phyloP scores from a whole-genome alignment of 2,113 vertebrate genomes.

The Ailuropoda melanoleuca region DNA sequence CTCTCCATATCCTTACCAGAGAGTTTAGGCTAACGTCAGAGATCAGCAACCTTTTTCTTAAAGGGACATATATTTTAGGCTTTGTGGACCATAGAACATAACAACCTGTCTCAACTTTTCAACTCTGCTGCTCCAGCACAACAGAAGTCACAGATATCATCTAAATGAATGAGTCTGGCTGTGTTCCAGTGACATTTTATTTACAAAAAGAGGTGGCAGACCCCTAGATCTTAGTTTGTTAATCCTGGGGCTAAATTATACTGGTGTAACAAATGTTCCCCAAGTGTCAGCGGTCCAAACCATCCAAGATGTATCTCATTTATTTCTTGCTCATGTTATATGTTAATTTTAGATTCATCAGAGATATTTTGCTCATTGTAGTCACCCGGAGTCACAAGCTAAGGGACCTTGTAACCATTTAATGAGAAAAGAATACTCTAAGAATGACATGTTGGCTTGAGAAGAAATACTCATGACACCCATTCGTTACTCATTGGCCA shows the following conservation, averaged over 20 bases:
- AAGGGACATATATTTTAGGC: background rate
- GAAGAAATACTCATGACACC: background rate
- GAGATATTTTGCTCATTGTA: background rate
- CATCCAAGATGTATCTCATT: background rate
- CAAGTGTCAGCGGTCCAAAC: background rate
- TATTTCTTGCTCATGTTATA: background rate
- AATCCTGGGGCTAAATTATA: background rate
- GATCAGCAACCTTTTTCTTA: background rate
- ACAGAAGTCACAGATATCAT: background rate
- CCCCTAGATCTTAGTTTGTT: background rate
- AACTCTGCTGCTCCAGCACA: background rate
- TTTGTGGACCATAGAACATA: background rate
- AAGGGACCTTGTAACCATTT: background rate
- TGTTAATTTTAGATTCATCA: background rate
- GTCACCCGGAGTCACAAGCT: background rate
- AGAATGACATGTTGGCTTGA: background rate
- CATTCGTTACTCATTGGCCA: background rate
- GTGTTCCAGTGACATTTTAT: background rate
- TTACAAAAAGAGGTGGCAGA: background rate
- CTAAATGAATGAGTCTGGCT: background rate
- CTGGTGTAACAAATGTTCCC: background rate
- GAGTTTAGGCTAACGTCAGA: background rate
- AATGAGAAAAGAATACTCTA: background rate
- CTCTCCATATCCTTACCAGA: background rate
- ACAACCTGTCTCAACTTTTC: no score